Evolutionary conservation across 2,797 vertebrate species (phyloP), one percentile per base, ranked within the genome.

Genomic region (Acestrorhynchus altus): DNA sequence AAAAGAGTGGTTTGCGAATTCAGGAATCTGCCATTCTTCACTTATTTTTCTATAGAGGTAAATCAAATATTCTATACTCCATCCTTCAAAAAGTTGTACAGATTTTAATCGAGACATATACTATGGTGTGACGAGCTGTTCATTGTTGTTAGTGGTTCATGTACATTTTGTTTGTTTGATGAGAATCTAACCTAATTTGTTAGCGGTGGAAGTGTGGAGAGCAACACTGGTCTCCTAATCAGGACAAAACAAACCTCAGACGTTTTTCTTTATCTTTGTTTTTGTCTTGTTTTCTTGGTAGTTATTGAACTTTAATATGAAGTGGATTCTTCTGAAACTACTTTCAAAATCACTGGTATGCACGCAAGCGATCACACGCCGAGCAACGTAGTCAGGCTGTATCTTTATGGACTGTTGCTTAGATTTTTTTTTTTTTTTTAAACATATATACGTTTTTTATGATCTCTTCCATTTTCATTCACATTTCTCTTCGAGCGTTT

Each of bases 61-160:
- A 92, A 91, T 92, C 90, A 92, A 90, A 94, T 89, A 93, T 92
- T 92, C 92, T 94, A 92, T 93, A 92, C 90, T 91, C 90, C 92
- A 91, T 92, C 90, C 89, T 90, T 90, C 91, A 91, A 88, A 35
- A 12, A 31, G 90, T 89, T 93, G 92, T 93, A 92, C 92, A 93
- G 90, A 90, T 93, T 88, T 91, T 89, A 91, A 15, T 9, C 54
- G 26, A 74, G 26, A 63, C 54, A 90, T 92, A 89, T 92, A 90
- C 89, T 92, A 88, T 90, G 85, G 89, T 85, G 88, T 89, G 57
- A 44, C 28, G 66, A 60, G 57, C 64, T 90, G 91, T 89, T 90
- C 87, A 89, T 90, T 85, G 90, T 88, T 86, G 90, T 90, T 89
- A 90, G 90, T 89, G 90, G 90, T 60, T 90, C 90, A 87, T 90